Evolutionary conservation across 2,797 vertebrate genomes (phyloP), one percentile per base, ranked within the genome.

Genomic region (Malurus splendens): DNA sequence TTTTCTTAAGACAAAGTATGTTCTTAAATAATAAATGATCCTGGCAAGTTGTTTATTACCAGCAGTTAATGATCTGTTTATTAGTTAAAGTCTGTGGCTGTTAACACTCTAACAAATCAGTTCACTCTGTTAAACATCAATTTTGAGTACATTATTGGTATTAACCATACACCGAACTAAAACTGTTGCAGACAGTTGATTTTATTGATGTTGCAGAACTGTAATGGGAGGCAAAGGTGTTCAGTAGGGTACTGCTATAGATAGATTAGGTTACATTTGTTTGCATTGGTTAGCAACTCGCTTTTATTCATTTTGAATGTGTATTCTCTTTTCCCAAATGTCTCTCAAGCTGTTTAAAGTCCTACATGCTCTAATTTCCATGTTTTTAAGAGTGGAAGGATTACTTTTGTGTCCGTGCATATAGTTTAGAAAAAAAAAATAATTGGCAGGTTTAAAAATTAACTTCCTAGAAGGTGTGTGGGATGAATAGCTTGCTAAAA

Each of bases 41-140:
- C 86, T 96, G 96, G 96, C 95, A 97, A 93, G 94, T 96, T 97
- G 96, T 97, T 97, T 97, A 97, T 96, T 96, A 90, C 95, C 94
- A 64, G 72, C 81, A 91, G 94, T 96, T 96, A 96, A 96, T 87
- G 90, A 95, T 95, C 96, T 96, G 96, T 97, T 97, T 97, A 97
- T 97, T 94, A 95, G 96, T 95, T 91, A 54, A 90, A 94, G 93
- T 96, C 95, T 93, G 91, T 91, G 54, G 95, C 96, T 96, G 94
- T 96, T 96, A 96, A 96, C 96, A 94, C 89, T 68, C 92, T 70
- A 92, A 91, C 92, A 94, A 91, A 72, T 94, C 95, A 90, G 95
- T 92, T 95, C 90, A 96, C 93, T 95, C 96, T 96, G 95, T 96
- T 96, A 97, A 96, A 95, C 95, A 95, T 97, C 95, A 95, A 95